Evolutionary conservation across 2,797 vertebrate genomes (phyloP).

Genomic region (Octomys mimax): DNA sequence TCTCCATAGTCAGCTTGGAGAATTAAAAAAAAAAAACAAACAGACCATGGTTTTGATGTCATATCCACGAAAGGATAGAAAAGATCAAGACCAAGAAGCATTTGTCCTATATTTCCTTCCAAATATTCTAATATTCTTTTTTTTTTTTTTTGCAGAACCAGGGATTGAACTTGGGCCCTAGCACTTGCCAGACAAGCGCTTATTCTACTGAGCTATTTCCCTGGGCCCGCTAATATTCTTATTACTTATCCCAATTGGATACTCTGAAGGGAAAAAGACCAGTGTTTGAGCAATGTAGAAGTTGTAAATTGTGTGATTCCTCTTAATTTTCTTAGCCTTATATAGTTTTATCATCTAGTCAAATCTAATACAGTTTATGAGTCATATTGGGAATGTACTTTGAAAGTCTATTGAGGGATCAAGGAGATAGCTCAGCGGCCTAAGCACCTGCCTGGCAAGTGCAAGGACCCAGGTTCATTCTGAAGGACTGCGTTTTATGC

Average conservation of each 20-base stretch:
- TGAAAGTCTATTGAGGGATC: constrained; percentile 4
- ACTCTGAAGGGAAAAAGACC: background rate
- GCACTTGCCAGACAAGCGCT: too few species aligned
- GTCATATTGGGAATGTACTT: background rate
- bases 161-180: too few species aligned
- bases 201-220: too few species aligned
- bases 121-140: background rate
- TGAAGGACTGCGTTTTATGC: too few species aligned
- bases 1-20: constrained; percentile 83
- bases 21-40: constrained; percentile 53
- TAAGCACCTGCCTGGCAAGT: too few species aligned
- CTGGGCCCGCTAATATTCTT: background rate
- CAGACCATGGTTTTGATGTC: background rate
- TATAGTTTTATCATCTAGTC: background rate
- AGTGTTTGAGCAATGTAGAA: background rate
- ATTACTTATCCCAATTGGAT: background rate
- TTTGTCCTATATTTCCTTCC: background rate
- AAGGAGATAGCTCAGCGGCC: too few species aligned
- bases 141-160: background rate
- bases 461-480: too few species aligned
- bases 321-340: background rate
- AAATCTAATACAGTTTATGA: constrained; percentile 7
- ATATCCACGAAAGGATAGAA: background rate
- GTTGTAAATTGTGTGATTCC: background rate
- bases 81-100: background rate